Evolutionary conservation across 2,888 invertebrate genomes (phyloP).

Genomic region (Choreutis nemorana): DNA sequence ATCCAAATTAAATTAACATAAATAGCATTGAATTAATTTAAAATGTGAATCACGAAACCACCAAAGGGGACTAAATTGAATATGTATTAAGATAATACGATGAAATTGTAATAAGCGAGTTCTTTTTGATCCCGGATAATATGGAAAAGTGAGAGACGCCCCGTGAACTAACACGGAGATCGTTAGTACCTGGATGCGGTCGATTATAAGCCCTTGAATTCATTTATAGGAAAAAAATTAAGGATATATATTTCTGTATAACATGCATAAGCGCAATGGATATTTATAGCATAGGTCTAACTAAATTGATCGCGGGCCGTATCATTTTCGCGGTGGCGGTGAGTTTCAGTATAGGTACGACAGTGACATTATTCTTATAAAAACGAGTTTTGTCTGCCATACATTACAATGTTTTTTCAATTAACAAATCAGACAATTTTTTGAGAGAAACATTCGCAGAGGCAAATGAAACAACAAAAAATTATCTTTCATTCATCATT

Average conservation of each 20-base stretch:
- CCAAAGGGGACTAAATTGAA: constrained; percentile 33
- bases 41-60: constrained; percentile 20
- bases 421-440: no score
- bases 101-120: constrained; percentile 34
- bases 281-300: no score
- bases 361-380: no score
- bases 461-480: no score
- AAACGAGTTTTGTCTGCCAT: no score
- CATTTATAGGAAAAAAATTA: constrained; percentile 1
- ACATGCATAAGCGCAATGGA: no score
- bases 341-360: constrained; percentile 19
- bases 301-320: no score
- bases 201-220: constrained; percentile 1
- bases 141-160: constrained; percentile 31
- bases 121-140: constrained; percentile 44
- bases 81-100: constrained; percentile 35
- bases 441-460: no score
- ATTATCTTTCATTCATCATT: no score
- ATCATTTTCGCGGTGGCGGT: constrained; percentile 5
- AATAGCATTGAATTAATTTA: constrained; percentile 32
- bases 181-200: constrained; percentile 11
- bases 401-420: no score
- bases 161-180: constrained; percentile 18
- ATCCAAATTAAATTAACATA: constrained; percentile 29
- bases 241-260: constrained; percentile 7